Evolutionary conservation across 1,140 invertebrate genomes (phyloP).

Genomic region (Aradophagus sp.): DNA sequence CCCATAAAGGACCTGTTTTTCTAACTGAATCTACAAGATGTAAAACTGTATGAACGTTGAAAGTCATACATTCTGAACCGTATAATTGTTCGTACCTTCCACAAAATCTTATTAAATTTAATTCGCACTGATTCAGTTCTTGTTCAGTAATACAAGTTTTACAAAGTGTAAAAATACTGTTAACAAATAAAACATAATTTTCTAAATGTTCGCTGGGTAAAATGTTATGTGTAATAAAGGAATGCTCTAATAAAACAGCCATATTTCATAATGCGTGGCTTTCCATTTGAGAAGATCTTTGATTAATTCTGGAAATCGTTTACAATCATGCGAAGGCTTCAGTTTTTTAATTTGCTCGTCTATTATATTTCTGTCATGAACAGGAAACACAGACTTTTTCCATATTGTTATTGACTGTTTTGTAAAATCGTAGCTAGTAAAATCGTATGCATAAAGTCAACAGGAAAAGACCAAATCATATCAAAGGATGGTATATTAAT

Average conservation of each 20-base stretch:
- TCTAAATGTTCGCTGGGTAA: slow-evolving; percentile 19
- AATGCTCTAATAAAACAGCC: slow-evolving; percentile 45
- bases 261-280: slow-evolving; percentile 40
- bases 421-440: slow-evolving; percentile 21
- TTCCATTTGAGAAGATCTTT: slow-evolving; percentile 21
- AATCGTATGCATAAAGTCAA: slow-evolving; percentile 26
- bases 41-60: slow-evolving; percentile 42
- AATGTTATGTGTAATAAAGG: slow-evolving; percentile 32
- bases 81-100: slow-evolving; percentile 40
- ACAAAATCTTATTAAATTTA: slow-evolving; percentile 39
- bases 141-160: slow-evolving; percentile 21
- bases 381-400: slow-evolving; percentile 2
- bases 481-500: slow-evolving; percentile 15
- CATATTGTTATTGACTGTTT: slow-evolving; percentile 16
- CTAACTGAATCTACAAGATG: slow-evolving; percentile 31
- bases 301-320: slow-evolving; percentile 7
- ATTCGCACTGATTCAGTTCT: slow-evolving; percentile 33
- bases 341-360: slow-evolving; percentile 6
- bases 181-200: slow-evolving; percentile 39
- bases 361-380: slow-evolving; percentile 2
- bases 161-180: slow-evolving; percentile 20
- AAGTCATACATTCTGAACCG: slow-evolving; percentile 35
- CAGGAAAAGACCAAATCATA: slow-evolving; percentile 22
- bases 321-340: slow-evolving; percentile 15
- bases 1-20: slow-evolving; percentile 42